Evolutionary conservation across 2,888 invertebrate species (phyloP).

Genomic region (Salticus scenicus): DNA sequence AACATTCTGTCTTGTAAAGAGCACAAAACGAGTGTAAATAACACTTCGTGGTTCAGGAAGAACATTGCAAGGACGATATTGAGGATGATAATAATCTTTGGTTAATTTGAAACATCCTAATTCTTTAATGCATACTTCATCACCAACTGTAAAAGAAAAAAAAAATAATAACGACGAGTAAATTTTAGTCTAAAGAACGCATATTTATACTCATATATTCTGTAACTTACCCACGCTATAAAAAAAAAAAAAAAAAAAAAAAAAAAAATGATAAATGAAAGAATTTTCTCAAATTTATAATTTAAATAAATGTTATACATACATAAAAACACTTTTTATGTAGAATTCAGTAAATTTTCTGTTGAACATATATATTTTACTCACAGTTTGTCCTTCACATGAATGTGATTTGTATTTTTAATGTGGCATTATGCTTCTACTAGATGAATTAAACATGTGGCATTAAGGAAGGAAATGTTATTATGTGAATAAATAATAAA

Average conservation of each 20-base stretch:
- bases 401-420: neutral
- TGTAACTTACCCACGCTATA: too few relatives aligned
- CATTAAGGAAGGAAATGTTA: neutral
- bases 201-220: neutral
- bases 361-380: too few relatives aligned
- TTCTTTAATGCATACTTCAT: slow-evolving; percentile 62
- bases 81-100: slow-evolving; percentile 60
- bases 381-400: neutral
- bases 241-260: too few relatives aligned
- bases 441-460: neutral
- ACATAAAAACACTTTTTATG: too few relatives aligned
- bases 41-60: slow-evolving; percentile 55
- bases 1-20: slow-evolving; percentile 45
- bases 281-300: too few relatives aligned
- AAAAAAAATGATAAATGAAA: too few relatives aligned
- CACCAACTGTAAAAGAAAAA: slow-evolving; percentile 42
- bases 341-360: too few relatives aligned
- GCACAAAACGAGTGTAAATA: slow-evolving; percentile 56
- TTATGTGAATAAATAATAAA: too few relatives aligned
- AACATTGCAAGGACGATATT: slow-evolving; percentile 67
- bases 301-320: too few relatives aligned
- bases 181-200: neutral
- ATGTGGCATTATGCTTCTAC: neutral
- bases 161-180: neutral
- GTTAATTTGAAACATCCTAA: slow-evolving; percentile 70